A percentile compares a stretch with the other conserved stretches of the same genome.
Conservation (phyloP, 2,113 vertebrate genomes). For the Labeo catla region DNA sequence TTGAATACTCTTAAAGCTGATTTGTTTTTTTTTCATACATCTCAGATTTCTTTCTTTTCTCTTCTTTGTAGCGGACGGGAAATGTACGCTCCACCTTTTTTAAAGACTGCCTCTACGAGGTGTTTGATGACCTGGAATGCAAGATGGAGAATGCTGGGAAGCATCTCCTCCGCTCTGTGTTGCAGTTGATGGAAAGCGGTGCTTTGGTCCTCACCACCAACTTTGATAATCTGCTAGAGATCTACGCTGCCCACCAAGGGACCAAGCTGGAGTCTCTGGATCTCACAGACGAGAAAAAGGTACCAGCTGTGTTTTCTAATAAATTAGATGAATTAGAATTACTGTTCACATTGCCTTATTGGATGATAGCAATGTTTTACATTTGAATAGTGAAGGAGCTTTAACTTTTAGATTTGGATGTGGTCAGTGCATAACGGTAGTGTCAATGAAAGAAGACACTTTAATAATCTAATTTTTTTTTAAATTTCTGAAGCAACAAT, state of each 20-base stretch:
- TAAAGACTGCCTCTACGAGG: constrained; percentile 96
- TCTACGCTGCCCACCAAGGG: constrained; percentile 90
- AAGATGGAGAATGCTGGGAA: constrained; percentile 96
- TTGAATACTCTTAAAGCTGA: background rate
- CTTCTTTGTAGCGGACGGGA: constrained; percentile 83
- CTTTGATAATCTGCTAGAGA: constrained; percentile 94
- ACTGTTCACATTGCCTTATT: background rate
- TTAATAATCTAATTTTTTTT: background rate
- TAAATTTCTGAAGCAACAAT: background rate
- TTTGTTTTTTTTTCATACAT: background rate
- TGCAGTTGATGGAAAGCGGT: constrained; percentile 92
- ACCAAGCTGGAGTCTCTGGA: constrained; percentile 93
- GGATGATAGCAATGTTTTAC: background rate
- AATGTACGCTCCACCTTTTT: constrained; percentile 94
- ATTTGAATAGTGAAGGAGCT: background rate
- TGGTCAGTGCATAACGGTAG: background rate
- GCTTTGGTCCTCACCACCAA: constrained; percentile 93
- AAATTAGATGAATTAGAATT: background rate
- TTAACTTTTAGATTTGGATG: background rate
- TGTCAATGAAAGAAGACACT: background rate
- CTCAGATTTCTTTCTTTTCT: background rate
- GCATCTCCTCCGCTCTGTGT: constrained; percentile 88
- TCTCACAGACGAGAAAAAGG: constrained; percentile 96
- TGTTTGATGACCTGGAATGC: constrained; percentile 93
- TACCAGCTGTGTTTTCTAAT: constrained; percentile 54